Percentiles rank a stretch among this genome's conserved stretches.
Conservation (phyloP, 1,140 invertebrate species). For the Condylostylus longicornis region DNA sequence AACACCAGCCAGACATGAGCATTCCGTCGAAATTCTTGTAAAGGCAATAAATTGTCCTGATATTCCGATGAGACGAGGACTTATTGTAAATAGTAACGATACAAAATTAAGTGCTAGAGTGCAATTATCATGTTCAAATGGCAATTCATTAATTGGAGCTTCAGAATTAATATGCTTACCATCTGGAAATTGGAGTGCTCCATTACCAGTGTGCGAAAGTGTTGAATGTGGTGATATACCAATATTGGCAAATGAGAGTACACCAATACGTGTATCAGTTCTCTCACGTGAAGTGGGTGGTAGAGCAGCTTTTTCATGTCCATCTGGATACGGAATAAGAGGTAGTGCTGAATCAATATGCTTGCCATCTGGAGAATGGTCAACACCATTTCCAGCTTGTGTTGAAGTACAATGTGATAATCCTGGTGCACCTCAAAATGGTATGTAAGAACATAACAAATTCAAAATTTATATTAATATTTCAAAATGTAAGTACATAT, state of each 20-base stretch:
- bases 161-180: conserved; percentile 56
- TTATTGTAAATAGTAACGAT: conserved; percentile 49
- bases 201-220: conserved; percentile 65
- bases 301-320: conserved; percentile 60
- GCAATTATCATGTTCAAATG: conserved; percentile 61
- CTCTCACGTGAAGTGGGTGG: conserved; percentile 61
- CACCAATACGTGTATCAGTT: conserved; percentile 50
- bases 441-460: too few relatives aligned
- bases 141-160: conserved; percentile 63
- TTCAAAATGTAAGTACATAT: too few relatives aligned
- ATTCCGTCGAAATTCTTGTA: conserved; percentile 65
- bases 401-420: conserved; percentile 62
- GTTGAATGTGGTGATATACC: conserved; percentile 60
- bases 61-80: conserved; percentile 48
- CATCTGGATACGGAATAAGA: conserved; percentile 58
- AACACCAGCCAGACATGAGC: conserved; percentile 62
- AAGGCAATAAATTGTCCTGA: conserved; percentile 61
- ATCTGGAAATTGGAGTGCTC: conserved; percentile 69
- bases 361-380: conserved; percentile 64
- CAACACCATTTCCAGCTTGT: conserved; percentile 54
- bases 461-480: too few relatives aligned
- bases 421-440: conserved; percentile 54
- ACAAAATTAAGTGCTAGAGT: conserved; percentile 60
- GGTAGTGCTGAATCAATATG: conserved; percentile 61
- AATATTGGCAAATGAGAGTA: conserved; percentile 32